Evolutionary conservation across 2,113 vertebrate species (phyloP).

Genomic region (Ctenomys sociabilis): DNA sequence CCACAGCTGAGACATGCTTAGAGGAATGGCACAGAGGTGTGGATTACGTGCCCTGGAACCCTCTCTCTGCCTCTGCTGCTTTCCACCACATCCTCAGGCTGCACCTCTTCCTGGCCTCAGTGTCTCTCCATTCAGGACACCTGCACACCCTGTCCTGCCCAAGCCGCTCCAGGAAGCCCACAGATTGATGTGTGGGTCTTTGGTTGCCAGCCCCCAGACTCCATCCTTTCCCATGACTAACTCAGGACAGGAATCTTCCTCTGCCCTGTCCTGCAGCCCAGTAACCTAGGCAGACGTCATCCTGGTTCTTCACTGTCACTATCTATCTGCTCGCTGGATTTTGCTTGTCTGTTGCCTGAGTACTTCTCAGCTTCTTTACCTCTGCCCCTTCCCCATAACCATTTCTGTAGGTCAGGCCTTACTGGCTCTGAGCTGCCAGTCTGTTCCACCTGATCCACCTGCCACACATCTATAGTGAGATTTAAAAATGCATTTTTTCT

Average conservation of each 20-base stretch:
- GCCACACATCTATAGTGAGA: neutral
- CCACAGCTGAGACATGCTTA: neutral
- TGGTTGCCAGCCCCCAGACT: neutral
- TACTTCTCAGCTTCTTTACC: neutral
- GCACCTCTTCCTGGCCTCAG: neutral
- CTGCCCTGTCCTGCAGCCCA: neutral
- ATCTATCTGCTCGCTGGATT: neutral
- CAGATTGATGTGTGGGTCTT: neutral
- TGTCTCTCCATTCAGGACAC: neutral
- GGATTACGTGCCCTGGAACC: neutral
- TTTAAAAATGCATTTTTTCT: neutral
- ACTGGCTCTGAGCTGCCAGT: neutral
- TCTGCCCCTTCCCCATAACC: neutral
- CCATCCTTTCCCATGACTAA: neutral
- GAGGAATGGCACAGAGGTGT: neutral
- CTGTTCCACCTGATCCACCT: neutral
- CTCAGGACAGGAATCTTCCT: neutral
- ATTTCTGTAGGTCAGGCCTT: neutral
- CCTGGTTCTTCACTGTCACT: neutral
- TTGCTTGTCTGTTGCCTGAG: neutral
- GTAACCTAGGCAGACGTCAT: neutral
- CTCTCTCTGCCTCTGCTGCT: neutral
- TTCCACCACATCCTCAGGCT: neutral
- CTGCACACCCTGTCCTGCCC: neutral
- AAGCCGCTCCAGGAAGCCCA: neutral